Evolutionary conservation across 2,113 vertebrate species (phyloP).

Genomic region (Amia ocellicauda): DNA sequence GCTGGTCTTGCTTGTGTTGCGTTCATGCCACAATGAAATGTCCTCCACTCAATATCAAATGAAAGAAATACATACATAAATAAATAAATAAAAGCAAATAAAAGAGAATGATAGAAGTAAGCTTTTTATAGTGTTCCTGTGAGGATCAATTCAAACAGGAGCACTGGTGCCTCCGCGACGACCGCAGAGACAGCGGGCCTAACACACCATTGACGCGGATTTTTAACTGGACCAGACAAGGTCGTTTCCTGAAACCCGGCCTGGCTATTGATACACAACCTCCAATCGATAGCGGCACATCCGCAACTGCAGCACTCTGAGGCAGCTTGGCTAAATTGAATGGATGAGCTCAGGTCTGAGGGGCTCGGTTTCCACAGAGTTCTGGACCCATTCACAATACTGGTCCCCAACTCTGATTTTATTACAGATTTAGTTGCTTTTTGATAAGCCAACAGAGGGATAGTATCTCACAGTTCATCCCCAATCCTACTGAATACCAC

Average conservation of each 20-base stretch:
- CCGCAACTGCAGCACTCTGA: not conserved
- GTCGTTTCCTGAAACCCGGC: constrained; percentile 22
- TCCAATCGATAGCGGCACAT: constrained; percentile 12
- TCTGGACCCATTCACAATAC: not conserved
- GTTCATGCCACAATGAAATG: too few relatives aligned
- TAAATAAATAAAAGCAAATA: not conserved
- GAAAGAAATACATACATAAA: not conserved
- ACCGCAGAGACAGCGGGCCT: not conserved
- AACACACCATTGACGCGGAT: not conserved
- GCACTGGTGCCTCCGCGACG: not conserved
- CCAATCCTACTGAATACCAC: too few relatives aligned
- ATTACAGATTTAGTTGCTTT: too few relatives aligned
- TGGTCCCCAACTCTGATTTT: too few relatives aligned
- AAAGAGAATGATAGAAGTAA: too few relatives aligned
- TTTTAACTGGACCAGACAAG: not conserved
- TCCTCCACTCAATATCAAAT: too few relatives aligned
- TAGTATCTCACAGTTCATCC: too few relatives aligned
- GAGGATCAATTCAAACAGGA: too few relatives aligned
- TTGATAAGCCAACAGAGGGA: too few relatives aligned
- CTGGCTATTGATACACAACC: constrained; percentile 9
- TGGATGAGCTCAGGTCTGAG: constrained; percentile 5
- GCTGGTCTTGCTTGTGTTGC: too few relatives aligned
- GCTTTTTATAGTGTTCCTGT: too few relatives aligned
- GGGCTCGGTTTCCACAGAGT: not conserved
- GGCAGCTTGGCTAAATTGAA: constrained; percentile 12